Percentiles rank a stretch among this genome's conserved stretches.
phyloP scores from a whole-genome alignment of 2,797 vertebrate genomes.

The Sandelia bainsii region DNA sequence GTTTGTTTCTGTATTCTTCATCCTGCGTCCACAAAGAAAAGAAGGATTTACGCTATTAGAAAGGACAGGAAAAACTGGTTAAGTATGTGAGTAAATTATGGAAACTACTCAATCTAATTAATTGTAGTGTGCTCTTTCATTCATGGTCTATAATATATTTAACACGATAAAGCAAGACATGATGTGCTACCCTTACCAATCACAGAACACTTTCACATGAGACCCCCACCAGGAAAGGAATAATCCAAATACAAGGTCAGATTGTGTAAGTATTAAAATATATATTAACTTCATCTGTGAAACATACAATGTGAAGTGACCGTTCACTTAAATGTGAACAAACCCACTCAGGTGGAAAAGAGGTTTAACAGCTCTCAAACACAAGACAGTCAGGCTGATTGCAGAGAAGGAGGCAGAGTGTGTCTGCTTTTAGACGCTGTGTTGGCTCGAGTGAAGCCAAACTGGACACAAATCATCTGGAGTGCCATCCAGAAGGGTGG shows the following conservation, averaged over 20 bases:
- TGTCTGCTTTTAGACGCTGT: slow-evolving; percentile 69
- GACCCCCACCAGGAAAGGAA: slow-evolving; percentile 4
- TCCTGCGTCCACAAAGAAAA: too few species aligned
- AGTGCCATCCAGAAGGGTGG: slow-evolving; percentile 74
- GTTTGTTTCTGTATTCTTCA: too few species aligned
- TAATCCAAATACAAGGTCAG: slow-evolving; percentile 14
- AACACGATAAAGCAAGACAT: slow-evolving; percentile 18
- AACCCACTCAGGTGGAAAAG: slow-evolving; percentile 61
- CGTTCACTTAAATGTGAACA: slow-evolving; percentile 46
- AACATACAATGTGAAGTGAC: slow-evolving; percentile 44
- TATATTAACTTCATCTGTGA: slow-evolving; percentile 42
- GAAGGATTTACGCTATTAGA: too few species aligned
- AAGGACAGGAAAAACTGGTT: too few species aligned
- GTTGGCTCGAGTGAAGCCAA: slow-evolving; percentile 73
- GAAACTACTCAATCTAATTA: too few species aligned
- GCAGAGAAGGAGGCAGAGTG: slow-evolving; percentile 63
- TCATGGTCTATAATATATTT: neutral
- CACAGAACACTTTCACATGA: slow-evolving; percentile 11
- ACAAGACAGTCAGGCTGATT: slow-evolving; percentile 64
- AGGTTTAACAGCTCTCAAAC: slow-evolving; percentile 63
- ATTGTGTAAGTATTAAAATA: neutral
- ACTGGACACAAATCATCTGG: slow-evolving; percentile 82
- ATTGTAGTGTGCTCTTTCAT: too few species aligned
- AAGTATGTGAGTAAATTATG: too few species aligned
- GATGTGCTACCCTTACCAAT: slow-evolving; percentile 12